phyloP scores from a whole-genome alignment of 1,140 invertebrate genomes.

The Trichomalopsis sarcophagae region DNA sequence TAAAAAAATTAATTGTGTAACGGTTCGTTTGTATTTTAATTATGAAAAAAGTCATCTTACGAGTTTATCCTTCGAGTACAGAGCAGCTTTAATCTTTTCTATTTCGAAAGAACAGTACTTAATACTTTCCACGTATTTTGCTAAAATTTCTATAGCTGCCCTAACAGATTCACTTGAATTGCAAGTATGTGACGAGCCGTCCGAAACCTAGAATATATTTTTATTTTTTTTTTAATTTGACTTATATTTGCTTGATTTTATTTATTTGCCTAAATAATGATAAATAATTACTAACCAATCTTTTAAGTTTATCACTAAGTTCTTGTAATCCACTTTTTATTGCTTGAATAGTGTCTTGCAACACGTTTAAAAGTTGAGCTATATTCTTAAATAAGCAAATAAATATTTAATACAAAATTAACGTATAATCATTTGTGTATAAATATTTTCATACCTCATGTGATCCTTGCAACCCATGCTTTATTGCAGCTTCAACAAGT shows the following conservation, averaged over 20 bases:
- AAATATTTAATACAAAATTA: slow-evolving; percentile 40
- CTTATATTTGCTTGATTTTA: neutral
- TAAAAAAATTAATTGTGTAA: neutral
- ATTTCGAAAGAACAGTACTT: slow-evolving; percentile 64
- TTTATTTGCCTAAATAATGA: slow-evolving; percentile 35
- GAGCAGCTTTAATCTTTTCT: slow-evolving; percentile 62
- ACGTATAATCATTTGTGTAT: slow-evolving; percentile 24
- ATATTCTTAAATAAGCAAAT: slow-evolving; percentile 39
- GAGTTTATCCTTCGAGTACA: slow-evolving; percentile 69
- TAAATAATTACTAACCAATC: slow-evolving; percentile 58
- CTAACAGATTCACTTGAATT: slow-evolving; percentile 55
- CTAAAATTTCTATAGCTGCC: slow-evolving; percentile 58
- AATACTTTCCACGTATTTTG: slow-evolving; percentile 60
- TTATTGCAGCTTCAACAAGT: slow-evolving; percentile 47
- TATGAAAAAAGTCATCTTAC: slow-evolving; percentile 59
- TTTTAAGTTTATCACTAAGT: slow-evolving; percentile 61
- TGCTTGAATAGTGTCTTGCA: slow-evolving; percentile 61
- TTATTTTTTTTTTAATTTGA: neutral
- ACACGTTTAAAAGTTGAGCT: slow-evolving; percentile 56
- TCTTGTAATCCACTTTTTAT: slow-evolving; percentile 62
- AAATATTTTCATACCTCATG: slow-evolving; percentile 58
- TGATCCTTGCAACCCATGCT: slow-evolving; percentile 49
- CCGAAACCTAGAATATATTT: slow-evolving; percentile 55
- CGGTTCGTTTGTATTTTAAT: neutral
- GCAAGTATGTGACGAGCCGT: slow-evolving; percentile 54